Percentiles rank a stretch among this genome's conserved stretches.
phyloP scores from a whole-genome alignment of 2,888 invertebrate genomes.

The Tipula unca region DNA sequence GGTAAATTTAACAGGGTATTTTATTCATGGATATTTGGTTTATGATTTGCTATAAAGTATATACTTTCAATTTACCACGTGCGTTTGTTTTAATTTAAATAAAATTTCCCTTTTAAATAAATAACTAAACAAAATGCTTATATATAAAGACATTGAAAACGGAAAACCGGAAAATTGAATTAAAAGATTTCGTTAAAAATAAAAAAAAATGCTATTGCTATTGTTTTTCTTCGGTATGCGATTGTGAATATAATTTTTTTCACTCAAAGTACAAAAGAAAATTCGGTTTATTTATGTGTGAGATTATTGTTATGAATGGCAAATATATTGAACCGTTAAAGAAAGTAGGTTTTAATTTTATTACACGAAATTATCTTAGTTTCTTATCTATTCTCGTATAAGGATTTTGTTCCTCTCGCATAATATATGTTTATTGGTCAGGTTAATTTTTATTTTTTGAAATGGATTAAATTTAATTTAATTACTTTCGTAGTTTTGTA shows the following conservation, averaged over 20 bases:
- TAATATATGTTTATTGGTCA: constrained; percentile 8
- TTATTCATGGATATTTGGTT: too few relatives aligned
- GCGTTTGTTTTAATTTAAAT: background rate
- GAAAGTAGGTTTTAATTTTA: background rate
- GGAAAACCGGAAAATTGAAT: background rate
- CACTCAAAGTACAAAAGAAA: background rate
- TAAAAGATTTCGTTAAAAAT: background rate
- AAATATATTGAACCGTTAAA: background rate
- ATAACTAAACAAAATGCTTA: background rate
- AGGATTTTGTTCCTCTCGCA: background rate
- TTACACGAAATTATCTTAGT: background rate
- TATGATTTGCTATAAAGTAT: too few relatives aligned
- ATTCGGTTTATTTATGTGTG: background rate
- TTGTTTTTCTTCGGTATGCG: background rate
- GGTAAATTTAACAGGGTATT: too few relatives aligned
- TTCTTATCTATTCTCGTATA: background rate
- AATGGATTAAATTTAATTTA: background rate
- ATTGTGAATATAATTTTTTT: background rate
- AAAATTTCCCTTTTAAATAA: background rate
- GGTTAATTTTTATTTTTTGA: background rate
- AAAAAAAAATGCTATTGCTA: background rate
- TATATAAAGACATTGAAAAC: background rate
- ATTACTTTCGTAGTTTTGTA: background rate
- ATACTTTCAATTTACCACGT: background rate
- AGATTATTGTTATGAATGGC: constrained; percentile 4